Conservation (phyloP, 1,140 invertebrate species). For the Drosophila tsacasi region DNA sequence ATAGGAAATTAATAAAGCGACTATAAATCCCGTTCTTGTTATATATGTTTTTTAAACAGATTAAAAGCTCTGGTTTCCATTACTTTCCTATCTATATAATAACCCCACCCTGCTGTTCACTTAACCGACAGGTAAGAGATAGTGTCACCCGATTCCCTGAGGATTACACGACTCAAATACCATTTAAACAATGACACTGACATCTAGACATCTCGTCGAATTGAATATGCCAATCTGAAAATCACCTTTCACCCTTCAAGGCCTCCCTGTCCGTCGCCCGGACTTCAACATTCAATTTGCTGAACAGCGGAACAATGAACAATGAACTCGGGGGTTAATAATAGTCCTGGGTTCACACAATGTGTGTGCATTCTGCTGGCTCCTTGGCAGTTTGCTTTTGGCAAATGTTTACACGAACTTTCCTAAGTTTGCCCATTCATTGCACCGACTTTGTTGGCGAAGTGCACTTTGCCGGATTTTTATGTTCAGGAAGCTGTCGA, state of each 20-base stretch:
- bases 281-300: slow-evolving; percentile 53
- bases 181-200: slow-evolving; percentile 11
- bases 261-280: slow-evolving; percentile 3
- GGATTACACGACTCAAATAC: slow-evolving; percentile 3
- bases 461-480: slow-evolving; percentile 62
- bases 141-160: neutral
- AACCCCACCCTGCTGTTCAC: neutral
- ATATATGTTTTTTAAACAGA: neutral
- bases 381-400: slow-evolving; percentile 22
- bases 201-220: slow-evolving; percentile 33
- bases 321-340: slow-evolving; percentile 53
- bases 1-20: neutral
- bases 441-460: slow-evolving; percentile 64
- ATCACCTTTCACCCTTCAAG: slow-evolving; percentile 12
- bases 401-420: slow-evolving; percentile 48
- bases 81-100: neutral
- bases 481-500: slow-evolving; percentile 53
- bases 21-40: neutral
- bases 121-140: neutral
- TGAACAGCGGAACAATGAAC: slow-evolving; percentile 44
- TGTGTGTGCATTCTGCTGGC: slow-evolving; percentile 23
- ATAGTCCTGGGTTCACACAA: slow-evolving; percentile 49
- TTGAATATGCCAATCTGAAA: slow-evolving; percentile 45
- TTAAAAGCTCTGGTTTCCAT: neutral
- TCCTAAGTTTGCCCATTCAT: slow-evolving; percentile 62